Percentiles rank a stretch among this genome's conserved stretches.
phyloP scores from a whole-genome alignment of 2,113 vertebrate species.

The Penelope pileata region DNA sequence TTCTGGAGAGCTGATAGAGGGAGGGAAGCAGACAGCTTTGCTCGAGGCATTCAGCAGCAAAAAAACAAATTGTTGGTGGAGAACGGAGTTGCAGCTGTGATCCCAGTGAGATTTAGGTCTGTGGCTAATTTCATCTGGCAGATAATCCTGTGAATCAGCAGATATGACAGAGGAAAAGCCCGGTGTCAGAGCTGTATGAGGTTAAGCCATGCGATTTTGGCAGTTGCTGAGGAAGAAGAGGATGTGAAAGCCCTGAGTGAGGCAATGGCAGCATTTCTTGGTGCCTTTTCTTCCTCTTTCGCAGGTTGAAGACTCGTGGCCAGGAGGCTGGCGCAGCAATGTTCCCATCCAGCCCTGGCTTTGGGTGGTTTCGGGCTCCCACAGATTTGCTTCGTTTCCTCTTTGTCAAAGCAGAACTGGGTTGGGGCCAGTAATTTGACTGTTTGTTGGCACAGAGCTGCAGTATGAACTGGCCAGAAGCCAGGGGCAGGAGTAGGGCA shows the following conservation, averaged over 20 bases:
- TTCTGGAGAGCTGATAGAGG: neutral
- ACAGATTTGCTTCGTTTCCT: neutral
- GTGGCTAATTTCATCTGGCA: neutral
- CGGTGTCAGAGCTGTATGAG: neutral
- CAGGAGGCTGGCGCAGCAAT: neutral
- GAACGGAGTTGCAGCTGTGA: neutral
- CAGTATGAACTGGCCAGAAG: neutral
- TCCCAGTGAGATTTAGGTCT: neutral
- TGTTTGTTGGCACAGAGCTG: neutral
- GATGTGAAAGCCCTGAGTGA: neutral
- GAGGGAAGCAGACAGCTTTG: neutral
- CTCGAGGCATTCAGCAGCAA: neutral
- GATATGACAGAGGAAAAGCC: neutral
- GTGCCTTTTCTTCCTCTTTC: neutral
- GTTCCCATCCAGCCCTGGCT: neutral
- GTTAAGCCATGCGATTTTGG: neutral
- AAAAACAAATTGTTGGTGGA: neutral
- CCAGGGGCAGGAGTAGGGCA: neutral
- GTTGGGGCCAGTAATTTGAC: neutral
- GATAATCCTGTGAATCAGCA: slow-evolving; percentile 6
- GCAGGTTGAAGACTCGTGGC: neutral
- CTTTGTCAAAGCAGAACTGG: neutral
- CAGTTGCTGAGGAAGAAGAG: neutral
- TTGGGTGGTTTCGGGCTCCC: neutral
- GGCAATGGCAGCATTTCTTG: neutral